These are phyloP conservation scores for Motacilla tschutschensis DNA, from an alignment of 2,113 vertebrate species.

Conservation along the genomic window DNA sequence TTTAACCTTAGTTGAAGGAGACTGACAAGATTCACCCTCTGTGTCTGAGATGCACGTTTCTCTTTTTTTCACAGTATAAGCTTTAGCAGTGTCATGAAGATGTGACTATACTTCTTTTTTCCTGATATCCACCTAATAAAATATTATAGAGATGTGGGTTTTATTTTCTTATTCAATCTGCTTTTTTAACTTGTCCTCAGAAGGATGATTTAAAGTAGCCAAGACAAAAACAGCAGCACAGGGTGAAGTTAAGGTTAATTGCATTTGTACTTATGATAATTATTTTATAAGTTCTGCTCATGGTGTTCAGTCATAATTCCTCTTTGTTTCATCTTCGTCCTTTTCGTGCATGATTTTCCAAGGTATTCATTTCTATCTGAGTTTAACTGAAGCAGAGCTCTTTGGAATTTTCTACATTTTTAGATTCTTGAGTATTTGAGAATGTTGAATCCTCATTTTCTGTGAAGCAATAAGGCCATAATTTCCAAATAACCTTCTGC, in stretches of 20 bases:
- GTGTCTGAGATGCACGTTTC: neutral
- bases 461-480: neutral
- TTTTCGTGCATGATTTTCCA: neutral
- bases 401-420: neutral
- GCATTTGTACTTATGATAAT: neutral
- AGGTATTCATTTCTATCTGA: neutral
- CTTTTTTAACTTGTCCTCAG: neutral
- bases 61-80: neutral
- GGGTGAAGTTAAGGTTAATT: constrained; percentile 14
- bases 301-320: neutral
- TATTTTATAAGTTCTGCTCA: neutral
- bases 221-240: neutral
- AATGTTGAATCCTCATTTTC: neutral
- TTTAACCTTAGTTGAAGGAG: neutral
- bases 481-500: neutral
- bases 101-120: neutral
- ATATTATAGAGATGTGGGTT: neutral
- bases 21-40: neutral
- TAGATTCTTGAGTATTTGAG: neutral
- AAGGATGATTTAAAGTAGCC: neutral
- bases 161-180: neutral
- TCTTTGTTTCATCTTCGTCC: neutral
- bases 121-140: neutral
- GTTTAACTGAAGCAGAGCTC: neutral
- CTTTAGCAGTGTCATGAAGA: neutral